phyloP scores from a whole-genome alignment of 1,140 invertebrate species.

The Mya arenaria region DNA sequence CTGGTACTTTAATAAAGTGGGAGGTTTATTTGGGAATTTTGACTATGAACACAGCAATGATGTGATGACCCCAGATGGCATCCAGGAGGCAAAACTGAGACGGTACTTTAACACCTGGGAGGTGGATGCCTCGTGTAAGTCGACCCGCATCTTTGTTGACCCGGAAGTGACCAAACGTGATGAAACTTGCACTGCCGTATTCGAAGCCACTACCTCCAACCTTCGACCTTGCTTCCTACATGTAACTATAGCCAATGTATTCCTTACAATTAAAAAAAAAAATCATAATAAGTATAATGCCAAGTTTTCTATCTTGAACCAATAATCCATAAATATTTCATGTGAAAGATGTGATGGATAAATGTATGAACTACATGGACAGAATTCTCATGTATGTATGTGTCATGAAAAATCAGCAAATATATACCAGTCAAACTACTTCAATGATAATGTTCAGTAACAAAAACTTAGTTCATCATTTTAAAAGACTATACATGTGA shows the following conservation, averaged over 20 bases:
- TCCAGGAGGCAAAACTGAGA: conserved; percentile 77
- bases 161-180: conserved; percentile 58
- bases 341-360: too few relatives aligned
- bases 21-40: conserved; percentile 92
- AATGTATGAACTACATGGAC: too few relatives aligned
- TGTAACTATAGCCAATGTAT: conserved; percentile 65
- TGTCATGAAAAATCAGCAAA: too few relatives aligned
- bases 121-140: conserved; percentile 58
- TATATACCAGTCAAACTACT: too few relatives aligned
- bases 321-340: too few relatives aligned
- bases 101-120: conserved; percentile 68
- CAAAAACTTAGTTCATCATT: too few relatives aligned
- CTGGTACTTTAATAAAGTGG: conserved; percentile 89
- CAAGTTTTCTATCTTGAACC: too few relatives aligned
- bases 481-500: too few relatives aligned
- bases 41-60: conserved; percentile 95
- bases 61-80: conserved; percentile 84
- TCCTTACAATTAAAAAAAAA: background rate
- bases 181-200: conserved; percentile 86
- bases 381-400: too few relatives aligned
- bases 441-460: too few relatives aligned
- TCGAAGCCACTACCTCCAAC: conserved; percentile 86
- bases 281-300: too few relatives aligned
- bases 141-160: conserved; percentile 54
- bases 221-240: conserved; percentile 82